Evolutionary conservation across 2,888 invertebrate species (phyloP).

Genomic region (Synergus gifuensis): DNA sequence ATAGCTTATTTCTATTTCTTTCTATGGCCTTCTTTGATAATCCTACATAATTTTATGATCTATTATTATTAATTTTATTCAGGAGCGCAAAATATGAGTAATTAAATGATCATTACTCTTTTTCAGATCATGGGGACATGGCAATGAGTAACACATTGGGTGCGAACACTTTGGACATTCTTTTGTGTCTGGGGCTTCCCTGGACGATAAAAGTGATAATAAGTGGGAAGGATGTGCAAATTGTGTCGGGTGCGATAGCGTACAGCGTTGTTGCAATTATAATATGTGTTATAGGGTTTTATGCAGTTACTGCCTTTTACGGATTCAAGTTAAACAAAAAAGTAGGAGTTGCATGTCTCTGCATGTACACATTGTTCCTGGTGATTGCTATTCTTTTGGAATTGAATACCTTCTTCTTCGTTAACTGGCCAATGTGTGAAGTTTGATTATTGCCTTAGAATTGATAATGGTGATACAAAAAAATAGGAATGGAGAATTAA

Average conservation of each 20-base stretch:
- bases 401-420: slow-evolving; percentile 83
- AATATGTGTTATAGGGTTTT: slow-evolving; percentile 85
- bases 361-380: slow-evolving; percentile 85
- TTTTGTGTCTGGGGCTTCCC: slow-evolving; percentile 90
- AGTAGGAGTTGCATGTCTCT: slow-evolving; percentile 83
- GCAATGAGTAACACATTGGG: slow-evolving; percentile 93
- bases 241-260: slow-evolving; percentile 89
- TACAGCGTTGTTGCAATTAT: slow-evolving; percentile 90
- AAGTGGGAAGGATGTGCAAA: slow-evolving; percentile 80
- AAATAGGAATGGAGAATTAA: neutral
- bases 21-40: too few species aligned
- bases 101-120: neutral
- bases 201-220: slow-evolving; percentile 89
- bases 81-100: too few species aligned
- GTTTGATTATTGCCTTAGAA: neutral
- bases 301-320: slow-evolving; percentile 83
- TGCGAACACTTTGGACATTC: slow-evolving; percentile 90
- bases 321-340: slow-evolving; percentile 85
- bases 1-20: too few species aligned
- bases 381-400: slow-evolving; percentile 89
- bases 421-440: slow-evolving; percentile 68
- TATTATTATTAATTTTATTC: too few species aligned
- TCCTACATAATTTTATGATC: too few species aligned
- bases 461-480: neutral
- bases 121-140: slow-evolving; percentile 89